phyloP scores from a whole-genome alignment of 2,797 vertebrate species.

The Trachops cirrhosus region DNA sequence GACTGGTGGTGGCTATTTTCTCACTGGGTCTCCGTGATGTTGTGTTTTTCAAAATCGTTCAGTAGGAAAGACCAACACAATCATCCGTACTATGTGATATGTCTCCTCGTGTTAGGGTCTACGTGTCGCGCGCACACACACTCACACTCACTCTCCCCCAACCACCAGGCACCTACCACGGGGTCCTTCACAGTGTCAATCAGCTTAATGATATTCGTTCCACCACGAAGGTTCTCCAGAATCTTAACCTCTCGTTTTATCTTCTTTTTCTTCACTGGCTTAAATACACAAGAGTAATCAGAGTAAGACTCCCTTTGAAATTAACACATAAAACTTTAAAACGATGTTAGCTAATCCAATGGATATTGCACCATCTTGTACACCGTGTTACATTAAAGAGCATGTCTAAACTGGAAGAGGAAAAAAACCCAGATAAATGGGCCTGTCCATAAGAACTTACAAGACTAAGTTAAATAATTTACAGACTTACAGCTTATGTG shows the following conservation, averaged over 20 bases:
- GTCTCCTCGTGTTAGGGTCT: neutral
- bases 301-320: constrained; percentile 82
- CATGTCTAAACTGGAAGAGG: neutral
- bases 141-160: neutral
- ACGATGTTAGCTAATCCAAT: constrained; percentile 27
- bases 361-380: neutral
- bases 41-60: constrained; percentile 4
- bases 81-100: neutral
- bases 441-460: neutral
- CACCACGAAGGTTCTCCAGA: constrained; percentile 96
- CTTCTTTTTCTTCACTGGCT: constrained; percentile 99
- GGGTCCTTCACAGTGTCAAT: constrained; percentile 98
- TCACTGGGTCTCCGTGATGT: neutral
- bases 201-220: constrained; percentile 99
- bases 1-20: neutral
- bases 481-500: neutral
- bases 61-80: neutral
- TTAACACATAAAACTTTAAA: constrained; percentile 56
- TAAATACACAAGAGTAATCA: constrained; percentile 85
- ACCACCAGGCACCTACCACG: constrained; percentile 88
- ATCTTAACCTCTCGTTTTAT: constrained; percentile 99
- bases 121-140: neutral
- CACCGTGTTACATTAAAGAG: neutral
- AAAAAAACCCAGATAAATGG: neutral
- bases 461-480: constrained; percentile 23